Evolutionary conservation across 2,888 invertebrate species (phyloP), one percentile per base, ranked within the genome.

Genomic region (Pterostichus niger): DNA sequence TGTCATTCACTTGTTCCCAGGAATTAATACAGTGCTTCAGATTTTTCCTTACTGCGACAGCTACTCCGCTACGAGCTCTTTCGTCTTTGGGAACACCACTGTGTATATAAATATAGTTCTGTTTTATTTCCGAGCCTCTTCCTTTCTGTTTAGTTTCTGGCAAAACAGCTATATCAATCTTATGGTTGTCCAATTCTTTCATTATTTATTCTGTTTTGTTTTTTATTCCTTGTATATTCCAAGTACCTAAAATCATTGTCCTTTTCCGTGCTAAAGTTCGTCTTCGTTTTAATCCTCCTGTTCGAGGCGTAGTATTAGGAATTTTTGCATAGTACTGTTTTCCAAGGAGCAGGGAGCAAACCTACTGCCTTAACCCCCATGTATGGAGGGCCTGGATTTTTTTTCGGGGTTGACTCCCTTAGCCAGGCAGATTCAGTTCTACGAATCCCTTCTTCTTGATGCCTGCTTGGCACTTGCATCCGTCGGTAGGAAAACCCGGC

Each of bases 121-220:
- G 9, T 15, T 9, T 6, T 35, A 35, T 13, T 15, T 71, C 71
- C 5, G 7, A 7, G 2, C 71, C 71, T n/a, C 10, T 71, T 2
- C 15, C 35, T 44, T 81, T 81, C 31, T 49, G 68, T 31, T 81
- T 54, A 3, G 71, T 81, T 81, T 81, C 81, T 17, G 71, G 9
- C 6, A 81, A 35, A 9, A 71, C 71, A 13, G 68, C 81, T 54
- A 71, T 81, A 15, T 71, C 80, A 24, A 80, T 68, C 2, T 68
- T 46, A 7, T 11, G 49, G 17, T 35, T 44, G n/a, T 68, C 17
- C 31, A 68, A n/a, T 80, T 80, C 68, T 15, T 46, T 17, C 64
- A 68, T 31, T 44, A 80, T 68, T 44, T 80, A 31, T 10, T 24
- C 24, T 11, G 24, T 61, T 44, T 79, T 79, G 35, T 79, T 79